Evolutionary conservation across 2,888 invertebrate genomes (phyloP).

Genomic region (Fragum fragum): DNA sequence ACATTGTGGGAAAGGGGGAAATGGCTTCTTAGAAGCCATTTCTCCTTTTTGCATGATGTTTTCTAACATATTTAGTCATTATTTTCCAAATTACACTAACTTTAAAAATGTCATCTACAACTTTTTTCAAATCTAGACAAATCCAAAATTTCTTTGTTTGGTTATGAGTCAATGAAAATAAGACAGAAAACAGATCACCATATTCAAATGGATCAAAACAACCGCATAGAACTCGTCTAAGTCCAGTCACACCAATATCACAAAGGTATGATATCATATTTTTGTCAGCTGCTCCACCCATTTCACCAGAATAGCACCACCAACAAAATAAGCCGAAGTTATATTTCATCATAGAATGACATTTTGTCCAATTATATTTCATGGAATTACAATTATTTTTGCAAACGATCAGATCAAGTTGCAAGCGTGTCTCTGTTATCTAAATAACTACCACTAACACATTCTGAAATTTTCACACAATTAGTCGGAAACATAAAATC

Average conservation of each 20-base stretch:
- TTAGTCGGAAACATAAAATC: constrained; percentile 11
- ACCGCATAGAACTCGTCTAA: constrained; percentile 23
- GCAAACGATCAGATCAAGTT: constrained; percentile 12
- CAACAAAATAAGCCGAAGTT: not conserved
- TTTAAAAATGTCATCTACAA: too few relatives aligned
- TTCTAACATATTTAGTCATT: too few relatives aligned
- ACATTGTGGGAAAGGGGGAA: too few relatives aligned
- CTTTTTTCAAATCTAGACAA: too few relatives aligned
- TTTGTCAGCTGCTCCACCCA: not conserved
- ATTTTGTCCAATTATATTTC: not conserved
- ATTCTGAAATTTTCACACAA: constrained; percentile 6
- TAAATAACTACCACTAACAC: not conserved
- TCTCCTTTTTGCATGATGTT: too few relatives aligned
- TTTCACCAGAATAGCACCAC: not conserved
- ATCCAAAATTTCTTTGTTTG: too few relatives aligned
- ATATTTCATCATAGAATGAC: not conserved
- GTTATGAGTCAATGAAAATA: too few relatives aligned
- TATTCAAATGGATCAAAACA: constrained; percentile 34
- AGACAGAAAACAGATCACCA: constrained; percentile 11
- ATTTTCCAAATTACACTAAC: too few relatives aligned
- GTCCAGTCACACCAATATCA: constrained; percentile 5
- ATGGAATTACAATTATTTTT: not conserved
- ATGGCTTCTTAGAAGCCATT: too few relatives aligned
- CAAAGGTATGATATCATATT: constrained; percentile 5
- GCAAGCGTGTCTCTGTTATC: constrained; percentile 19